A percentile compares a stretch with the other conserved stretches of the same genome.
Evolutionary conservation across 2,888 invertebrate species (phyloP).

Genomic region (Sarcophaga subvicina): DNA sequence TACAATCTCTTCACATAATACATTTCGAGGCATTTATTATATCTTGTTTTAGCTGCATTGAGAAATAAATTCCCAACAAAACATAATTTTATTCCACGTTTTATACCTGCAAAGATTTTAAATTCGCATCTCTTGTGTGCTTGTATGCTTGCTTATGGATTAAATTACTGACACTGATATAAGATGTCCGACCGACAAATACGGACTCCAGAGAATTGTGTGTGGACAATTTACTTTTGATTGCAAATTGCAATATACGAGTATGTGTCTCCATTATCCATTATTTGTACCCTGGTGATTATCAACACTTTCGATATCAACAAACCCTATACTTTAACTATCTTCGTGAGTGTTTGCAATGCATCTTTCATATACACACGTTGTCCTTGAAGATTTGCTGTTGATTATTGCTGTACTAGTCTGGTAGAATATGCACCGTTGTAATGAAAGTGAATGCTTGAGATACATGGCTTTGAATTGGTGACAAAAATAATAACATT

Average conservation of each 20-base stretch:
- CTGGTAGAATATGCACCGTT: neutral
- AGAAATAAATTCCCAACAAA: neutral
- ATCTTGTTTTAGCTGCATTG: too few relatives aligned
- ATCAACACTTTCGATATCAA: constrained; percentile 7
- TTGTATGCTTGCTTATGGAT: neutral
- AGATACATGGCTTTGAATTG: too few relatives aligned
- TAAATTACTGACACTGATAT: neutral
- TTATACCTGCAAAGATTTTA: neutral
- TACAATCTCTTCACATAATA: too few relatives aligned
- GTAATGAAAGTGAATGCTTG: neutral
- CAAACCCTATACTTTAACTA: neutral
- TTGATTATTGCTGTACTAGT: neutral
- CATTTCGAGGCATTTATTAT: too few relatives aligned
- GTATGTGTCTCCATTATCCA: constrained; percentile 32
- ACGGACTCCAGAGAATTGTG: constrained; percentile 17
- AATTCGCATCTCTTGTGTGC: neutral
- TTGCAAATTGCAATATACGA: constrained; percentile 50
- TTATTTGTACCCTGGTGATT: constrained; percentile 35
- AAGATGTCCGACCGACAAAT: constrained; percentile 26
- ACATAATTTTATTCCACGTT: neutral
- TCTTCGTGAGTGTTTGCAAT: neutral
- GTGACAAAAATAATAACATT: too few relatives aligned
- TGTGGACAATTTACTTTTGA: constrained; percentile 46
- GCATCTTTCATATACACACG: too few relatives aligned
- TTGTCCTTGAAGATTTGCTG: neutral